These are phyloP conservation scores for Monomorium pharaonis DNA, from an alignment of 1,140 invertebrate species.

Conservation along the genomic window DNA sequence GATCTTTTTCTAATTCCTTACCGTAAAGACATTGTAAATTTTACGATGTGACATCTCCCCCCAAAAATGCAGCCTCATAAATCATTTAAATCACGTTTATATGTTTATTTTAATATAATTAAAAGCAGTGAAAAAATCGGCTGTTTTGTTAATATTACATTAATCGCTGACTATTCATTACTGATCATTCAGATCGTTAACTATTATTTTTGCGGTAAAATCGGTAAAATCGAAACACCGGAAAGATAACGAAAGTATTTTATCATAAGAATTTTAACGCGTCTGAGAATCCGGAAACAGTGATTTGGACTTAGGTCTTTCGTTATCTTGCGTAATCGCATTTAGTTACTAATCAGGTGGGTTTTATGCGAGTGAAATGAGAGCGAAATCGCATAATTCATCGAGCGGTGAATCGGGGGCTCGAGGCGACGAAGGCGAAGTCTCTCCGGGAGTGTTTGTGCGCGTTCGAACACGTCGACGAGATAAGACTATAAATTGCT, in stretches of 20 bases:
- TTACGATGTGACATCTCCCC: too few relatives aligned
- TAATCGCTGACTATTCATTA: not conserved
- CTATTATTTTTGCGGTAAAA: not conserved
- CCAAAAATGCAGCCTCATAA: not conserved
- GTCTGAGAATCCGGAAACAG: not conserved
- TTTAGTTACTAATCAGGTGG: not conserved
- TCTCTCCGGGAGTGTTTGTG: not conserved
- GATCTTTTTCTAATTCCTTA: too few relatives aligned
- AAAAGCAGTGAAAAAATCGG: not conserved
- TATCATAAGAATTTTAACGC: not conserved
- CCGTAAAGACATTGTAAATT: too few relatives aligned
- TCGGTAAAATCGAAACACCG: not conserved
- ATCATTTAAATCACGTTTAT: not conserved
- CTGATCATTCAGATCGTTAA: not conserved
- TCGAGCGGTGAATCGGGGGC: conserved; percentile 8
- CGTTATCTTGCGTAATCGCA: not conserved
- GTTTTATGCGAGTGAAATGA: not conserved
- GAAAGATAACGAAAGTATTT: not conserved
- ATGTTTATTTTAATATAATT: not conserved
- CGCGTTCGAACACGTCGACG: conserved; percentile 14
- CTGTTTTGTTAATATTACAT: not conserved
- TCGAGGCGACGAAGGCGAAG: not conserved
- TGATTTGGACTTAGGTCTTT: not conserved
- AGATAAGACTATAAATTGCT: conserved; percentile 40
- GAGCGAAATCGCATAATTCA: not conserved